These are phyloP conservation scores for Amblyopsis rosae DNA, from an alignment of 2,113 vertebrate genomes.

Conservation along the genomic window DNA sequence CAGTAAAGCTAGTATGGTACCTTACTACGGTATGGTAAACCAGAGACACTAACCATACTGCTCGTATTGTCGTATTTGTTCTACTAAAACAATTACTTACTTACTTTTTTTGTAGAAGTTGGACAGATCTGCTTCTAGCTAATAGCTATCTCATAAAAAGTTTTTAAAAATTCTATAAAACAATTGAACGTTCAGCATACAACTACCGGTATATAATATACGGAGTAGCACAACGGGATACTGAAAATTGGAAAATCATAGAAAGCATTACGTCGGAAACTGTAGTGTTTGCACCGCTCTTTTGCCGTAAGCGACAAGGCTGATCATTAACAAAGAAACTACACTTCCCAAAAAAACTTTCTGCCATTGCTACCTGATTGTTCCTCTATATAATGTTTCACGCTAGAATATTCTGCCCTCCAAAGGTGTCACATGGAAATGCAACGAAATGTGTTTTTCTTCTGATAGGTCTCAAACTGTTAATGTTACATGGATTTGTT, in stretches of 20 bases:
- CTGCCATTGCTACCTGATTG: background rate
- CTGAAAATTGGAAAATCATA: too few species aligned
- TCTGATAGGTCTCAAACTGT: too few species aligned
- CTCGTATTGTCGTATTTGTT: too few species aligned
- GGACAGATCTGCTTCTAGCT: background rate
- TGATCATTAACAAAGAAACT: constrained; percentile 19
- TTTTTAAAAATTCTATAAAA: background rate
- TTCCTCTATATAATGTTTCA: background rate
- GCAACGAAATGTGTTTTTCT: too few species aligned
- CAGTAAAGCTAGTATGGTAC: too few species aligned
- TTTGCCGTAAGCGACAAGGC: accelerated
- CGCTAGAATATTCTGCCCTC: too few species aligned
- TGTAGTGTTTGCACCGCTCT: constrained; percentile 36
- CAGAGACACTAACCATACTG: background rate
- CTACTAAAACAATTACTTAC: constrained; percentile 13
- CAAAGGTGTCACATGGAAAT: too few species aligned
- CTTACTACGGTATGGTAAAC: too few species aligned
- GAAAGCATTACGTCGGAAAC: constrained; percentile 10
- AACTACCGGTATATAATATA: background rate
- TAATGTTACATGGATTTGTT: too few species aligned
- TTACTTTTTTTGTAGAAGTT: constrained; percentile 16
- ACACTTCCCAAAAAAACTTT: constrained; percentile 44
- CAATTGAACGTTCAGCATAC: constrained; percentile 1
- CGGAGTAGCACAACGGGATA: constrained; percentile 1
- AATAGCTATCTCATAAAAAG: background rate